Percentiles rank a stretch among this genome's conserved stretches.
phyloP scores from a whole-genome alignment of 2,113 vertebrate genomes.

The Pyxicephalus adspersus region DNA sequence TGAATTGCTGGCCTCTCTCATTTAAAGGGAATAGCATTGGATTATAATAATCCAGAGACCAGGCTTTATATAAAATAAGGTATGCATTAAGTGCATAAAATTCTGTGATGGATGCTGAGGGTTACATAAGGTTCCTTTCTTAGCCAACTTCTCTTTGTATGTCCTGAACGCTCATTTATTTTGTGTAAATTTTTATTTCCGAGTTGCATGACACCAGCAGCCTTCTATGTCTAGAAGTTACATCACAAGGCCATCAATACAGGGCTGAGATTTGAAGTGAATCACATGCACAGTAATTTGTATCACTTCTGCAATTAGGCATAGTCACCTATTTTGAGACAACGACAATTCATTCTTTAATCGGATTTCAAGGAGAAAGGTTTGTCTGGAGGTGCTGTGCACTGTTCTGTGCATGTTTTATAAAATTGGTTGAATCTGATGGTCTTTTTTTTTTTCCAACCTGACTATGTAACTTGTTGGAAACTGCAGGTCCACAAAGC shows the following conservation, averaged over 20 bases:
- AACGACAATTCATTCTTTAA: no score
- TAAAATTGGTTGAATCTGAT: no score
- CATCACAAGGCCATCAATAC: background rate
- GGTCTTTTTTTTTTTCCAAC: no score
- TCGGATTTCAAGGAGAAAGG: no score
- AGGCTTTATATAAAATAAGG: background rate
- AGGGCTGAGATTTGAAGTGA: no score
- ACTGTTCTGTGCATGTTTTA: no score
- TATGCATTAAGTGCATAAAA: slow-evolving; percentile 4
- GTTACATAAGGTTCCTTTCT: slow-evolving; percentile 22
- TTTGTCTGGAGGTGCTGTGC: no score
- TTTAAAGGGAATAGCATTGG: background rate
- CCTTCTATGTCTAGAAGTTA: background rate
- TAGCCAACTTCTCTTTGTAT: background rate
- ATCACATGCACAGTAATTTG: no score
- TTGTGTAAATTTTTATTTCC: background rate
- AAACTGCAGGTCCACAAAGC: no score
- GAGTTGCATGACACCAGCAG: background rate
- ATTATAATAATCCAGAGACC: slow-evolving; percentile 12
- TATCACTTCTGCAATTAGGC: no score
- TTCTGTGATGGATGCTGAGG: background rate
- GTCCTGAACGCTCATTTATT: background rate
- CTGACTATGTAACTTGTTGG: no score
- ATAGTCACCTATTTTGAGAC: no score
- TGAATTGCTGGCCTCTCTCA: slow-evolving; percentile 16